phyloP scores from a whole-genome alignment of 53 echinoderm and acorn worm species.

The Echinarachnius parma region DNA sequence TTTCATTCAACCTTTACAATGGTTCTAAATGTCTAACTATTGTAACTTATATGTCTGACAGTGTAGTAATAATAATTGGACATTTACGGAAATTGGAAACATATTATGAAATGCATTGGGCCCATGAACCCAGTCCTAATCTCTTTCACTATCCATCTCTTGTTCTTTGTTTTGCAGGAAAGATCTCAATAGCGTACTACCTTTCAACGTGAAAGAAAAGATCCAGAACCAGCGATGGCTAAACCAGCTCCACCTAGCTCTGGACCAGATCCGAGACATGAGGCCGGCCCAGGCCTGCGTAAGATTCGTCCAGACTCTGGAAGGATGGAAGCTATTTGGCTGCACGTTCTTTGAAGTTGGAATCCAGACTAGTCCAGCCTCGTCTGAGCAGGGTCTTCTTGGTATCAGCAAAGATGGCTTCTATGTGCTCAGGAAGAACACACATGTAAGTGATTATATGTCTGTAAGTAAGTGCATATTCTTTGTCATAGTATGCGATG shows the following conservation, averaged over 20 bases:
- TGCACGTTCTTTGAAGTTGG: slow-evolving; percentile 71
- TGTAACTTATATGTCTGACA: too few species aligned
- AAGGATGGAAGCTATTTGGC: slow-evolving; percentile 67
- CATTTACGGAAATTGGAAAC: too few species aligned
- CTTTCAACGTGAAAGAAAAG: slow-evolving; percentile 52
- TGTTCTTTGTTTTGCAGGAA: too few species aligned
- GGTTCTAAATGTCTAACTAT: too few species aligned
- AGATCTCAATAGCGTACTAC: slow-evolving; percentile 66
- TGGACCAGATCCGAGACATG: slow-evolving; percentile 43
- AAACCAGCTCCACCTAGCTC: slow-evolving; percentile 59
- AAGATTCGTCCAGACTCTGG: slow-evolving; percentile 55
- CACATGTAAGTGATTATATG: slow-evolving; percentile 71
- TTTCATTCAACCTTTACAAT: too few species aligned
- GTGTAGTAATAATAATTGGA: too few species aligned
- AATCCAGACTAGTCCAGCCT: slow-evolving; percentile 45
- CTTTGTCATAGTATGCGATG: too few species aligned
- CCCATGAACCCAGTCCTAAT: too few species aligned
- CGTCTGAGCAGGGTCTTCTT: slow-evolving; percentile 55
- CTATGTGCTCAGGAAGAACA: slow-evolving; percentile 51
- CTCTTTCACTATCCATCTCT: too few species aligned
- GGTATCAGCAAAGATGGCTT: slow-evolving; percentile 83
- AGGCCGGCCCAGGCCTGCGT: slow-evolving; percentile 53
- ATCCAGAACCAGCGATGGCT: slow-evolving; percentile 74
- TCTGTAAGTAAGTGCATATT: too few species aligned
- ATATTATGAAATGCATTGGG: too few species aligned